Base-by-base conservation (phyloP, 1,140 invertebrate species). In the Meteorus sp. region DNA sequence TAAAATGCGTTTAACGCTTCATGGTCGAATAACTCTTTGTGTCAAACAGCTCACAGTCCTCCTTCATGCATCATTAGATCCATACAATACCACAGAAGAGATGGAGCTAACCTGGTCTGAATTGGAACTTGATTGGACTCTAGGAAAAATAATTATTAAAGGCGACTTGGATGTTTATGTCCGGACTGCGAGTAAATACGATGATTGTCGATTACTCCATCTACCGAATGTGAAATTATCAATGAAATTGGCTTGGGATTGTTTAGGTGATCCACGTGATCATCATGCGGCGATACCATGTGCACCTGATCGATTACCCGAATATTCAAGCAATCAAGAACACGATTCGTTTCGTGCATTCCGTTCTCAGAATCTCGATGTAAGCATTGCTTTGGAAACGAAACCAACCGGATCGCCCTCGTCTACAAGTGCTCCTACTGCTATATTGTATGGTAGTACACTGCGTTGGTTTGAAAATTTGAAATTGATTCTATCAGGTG, bases 21-120 rank as follows among this genome's bases (percentile, higher is more conserved):
- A 99, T 74, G 97, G 97, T 0, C 84, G 94, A 11, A 78, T 98
- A 17, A 96, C 94, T 0, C 85, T 95, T 65, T 89, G 90, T 53
- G 89, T 93, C 7, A 85, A 89, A 67, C 90, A 92, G 68, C 83
- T 98, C 60, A 94, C 93, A 1, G 86, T 97, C 13, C 80, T 95
- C 31, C 74, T 99, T 66, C 95, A 98, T 76, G 95, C 95, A 2
- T 97, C 95, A 0, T 81, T 97, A 3, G 95, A 99, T 83, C 97
- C 97, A 0, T 99, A 98, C 73, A 99, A 99, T 73, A 96, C 93
- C 0, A 99, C 97, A 0, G 97, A 99, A 77, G 92, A 99, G 78
- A 98, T 99, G 93, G 97, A 99, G 77, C 82, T 98, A 15, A 92
- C 93, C 0, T 99, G 97, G 95, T 89, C 86, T 5, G 87, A 94